phyloP scores from a whole-genome alignment of 37 sponge, comb jelly and placozoan genomes.

The Diacarnus erythraeanus region DNA sequence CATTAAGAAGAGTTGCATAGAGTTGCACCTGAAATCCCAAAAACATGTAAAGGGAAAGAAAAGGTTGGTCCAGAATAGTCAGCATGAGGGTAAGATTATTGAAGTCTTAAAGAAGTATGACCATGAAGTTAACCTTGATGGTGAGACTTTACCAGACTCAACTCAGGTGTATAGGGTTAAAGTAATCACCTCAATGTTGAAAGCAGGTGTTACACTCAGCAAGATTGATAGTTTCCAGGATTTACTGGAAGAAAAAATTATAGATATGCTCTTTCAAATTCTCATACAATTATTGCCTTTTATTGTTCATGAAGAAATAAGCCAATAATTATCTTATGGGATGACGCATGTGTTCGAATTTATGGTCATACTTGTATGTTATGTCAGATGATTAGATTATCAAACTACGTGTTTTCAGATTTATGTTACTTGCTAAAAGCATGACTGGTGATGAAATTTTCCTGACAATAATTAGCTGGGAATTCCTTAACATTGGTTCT shows the following conservation, averaged over 20 bases:
- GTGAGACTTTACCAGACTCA: conserved; percentile 28
- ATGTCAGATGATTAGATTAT: conserved; percentile 22
- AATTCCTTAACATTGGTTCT: not conserved
- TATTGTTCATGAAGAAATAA: conserved; percentile 13
- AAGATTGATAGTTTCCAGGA: conserved; percentile 15
- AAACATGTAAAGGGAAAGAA: conserved; percentile 46
- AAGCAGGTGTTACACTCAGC: conserved; percentile 36
- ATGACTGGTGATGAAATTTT: conserved; percentile 36
- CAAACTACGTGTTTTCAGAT: conserved; percentile 8
- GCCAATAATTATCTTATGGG: conserved; percentile 21
- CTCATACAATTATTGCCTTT: conserved; percentile 26
- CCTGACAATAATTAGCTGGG: conserved; percentile 2
- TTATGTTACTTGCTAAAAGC: conserved; percentile 43
- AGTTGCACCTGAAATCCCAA: conserved; percentile 21
- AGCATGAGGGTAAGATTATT: conserved; percentile 15
- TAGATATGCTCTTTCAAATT: too few species aligned
- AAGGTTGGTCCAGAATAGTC: conserved; percentile 1
- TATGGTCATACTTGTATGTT: conserved; percentile 20
- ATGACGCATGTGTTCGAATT: conserved; percentile 41
- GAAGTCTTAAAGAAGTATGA: conserved; percentile 26
- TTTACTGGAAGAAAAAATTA: conserved; percentile 24
- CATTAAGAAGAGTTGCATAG: conserved; percentile 17
- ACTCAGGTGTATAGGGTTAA: conserved; percentile 32
- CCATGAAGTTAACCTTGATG: conserved; percentile 19
- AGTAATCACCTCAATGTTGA: conserved; percentile 35